Conservation (phyloP, 2,888 invertebrate genomes). For the Escarpia spicata region DNA sequence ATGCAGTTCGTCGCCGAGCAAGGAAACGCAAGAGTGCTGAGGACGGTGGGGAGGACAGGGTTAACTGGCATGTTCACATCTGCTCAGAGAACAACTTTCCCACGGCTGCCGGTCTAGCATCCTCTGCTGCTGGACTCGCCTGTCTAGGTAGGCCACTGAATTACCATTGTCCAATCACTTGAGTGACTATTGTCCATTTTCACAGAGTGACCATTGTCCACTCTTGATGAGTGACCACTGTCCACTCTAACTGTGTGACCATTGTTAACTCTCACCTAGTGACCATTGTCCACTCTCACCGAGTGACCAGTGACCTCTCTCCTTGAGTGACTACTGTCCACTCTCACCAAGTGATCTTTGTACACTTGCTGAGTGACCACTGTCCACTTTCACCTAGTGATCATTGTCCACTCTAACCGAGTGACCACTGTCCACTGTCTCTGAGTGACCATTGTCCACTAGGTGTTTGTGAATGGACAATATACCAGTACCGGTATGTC, state of each 20-base stretch:
- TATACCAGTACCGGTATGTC: neutral
- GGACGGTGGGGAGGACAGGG: slow-evolving; percentile 25
- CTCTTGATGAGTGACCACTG: neutral
- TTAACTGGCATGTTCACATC: slow-evolving; percentile 58
- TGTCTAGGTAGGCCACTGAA: slow-evolving; percentile 74
- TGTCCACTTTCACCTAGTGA: neutral
- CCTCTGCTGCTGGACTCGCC: slow-evolving; percentile 98
- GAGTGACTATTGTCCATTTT: too few species aligned
- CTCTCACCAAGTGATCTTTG: neutral
- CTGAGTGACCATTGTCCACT: neutral
- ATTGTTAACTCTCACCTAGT: neutral
- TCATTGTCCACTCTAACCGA: neutral
- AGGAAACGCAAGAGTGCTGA: slow-evolving; percentile 46
- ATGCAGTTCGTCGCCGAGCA: slow-evolving; percentile 69
- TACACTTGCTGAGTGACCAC: neutral
- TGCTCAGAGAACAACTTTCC: slow-evolving; percentile 91
- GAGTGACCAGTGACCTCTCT: too few species aligned
- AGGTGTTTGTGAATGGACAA: neutral
- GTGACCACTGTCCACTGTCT: neutral
- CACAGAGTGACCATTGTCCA: neutral
- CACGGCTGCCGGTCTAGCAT: slow-evolving; percentile 96
- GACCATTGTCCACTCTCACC: neutral
- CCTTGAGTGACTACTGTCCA: neutral
- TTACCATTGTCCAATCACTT: neutral
- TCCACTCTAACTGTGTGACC: neutral